Evolutionary conservation across 2,797 vertebrate species (phyloP), one percentile per base, ranked within the genome.

Genomic region (Sparidentex hasta): DNA sequence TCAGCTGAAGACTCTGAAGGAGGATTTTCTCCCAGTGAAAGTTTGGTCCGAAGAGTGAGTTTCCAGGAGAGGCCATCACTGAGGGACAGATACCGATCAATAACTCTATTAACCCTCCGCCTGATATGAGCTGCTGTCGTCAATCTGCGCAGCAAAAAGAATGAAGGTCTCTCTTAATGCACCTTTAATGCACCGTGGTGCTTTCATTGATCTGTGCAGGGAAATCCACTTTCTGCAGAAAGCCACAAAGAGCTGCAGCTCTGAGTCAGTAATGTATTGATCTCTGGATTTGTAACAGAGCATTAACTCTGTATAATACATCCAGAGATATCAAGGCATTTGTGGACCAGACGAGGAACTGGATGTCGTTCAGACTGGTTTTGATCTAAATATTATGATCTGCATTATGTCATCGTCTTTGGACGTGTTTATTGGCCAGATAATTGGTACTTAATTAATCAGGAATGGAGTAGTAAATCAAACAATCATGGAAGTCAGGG

Each of bases 131-230:
- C 33, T 50, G 63, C 59, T 78, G 58, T 59, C 58, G 46, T 82
- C 67, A 76, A 52, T 20, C 33, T 27, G 33, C 44, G 23, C 20
- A 56, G 44, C 59, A 38, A 29, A 74, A 74, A 76, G 52, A 43
- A 43, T 41, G 38, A 58, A 33, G 18, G 67, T 62, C 47, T 63
- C 18, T 70, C 70, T 73, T 91, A 86, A 89, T 88, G 88, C 52
- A 54, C 43, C 68, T 85, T 82, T 83, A 87, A 86, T 85, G 80
- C 67, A 54, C 56, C n/a, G 12, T 17, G 61, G 74, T 52, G 69
- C 64, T 50, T 78, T 65, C 74, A 90, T 86, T 71, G 83, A 90
- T 86, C 71, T 0, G 55, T 50, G 48, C 54, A 65, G 75, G 46
- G 57, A 79, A 82, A 56, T 66, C 65, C 63, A 80, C 64, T 85